Evolutionary conservation across 2,888 invertebrate genomes (phyloP).

Genomic region (Drosophila paracracens): DNA sequence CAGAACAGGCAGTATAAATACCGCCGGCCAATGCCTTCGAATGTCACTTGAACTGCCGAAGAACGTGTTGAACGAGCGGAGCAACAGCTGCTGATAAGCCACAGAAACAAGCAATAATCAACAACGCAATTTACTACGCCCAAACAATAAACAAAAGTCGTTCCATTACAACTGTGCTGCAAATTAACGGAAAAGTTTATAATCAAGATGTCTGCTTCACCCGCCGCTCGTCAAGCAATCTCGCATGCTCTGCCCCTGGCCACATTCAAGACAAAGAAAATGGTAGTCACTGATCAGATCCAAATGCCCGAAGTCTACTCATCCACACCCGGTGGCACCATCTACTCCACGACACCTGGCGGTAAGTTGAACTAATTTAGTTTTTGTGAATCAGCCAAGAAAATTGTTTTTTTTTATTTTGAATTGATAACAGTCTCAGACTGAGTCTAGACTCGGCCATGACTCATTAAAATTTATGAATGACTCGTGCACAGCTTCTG

Average conservation of each 20-base stretch:
- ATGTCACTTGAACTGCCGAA: constrained; percentile 34
- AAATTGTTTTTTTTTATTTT: background rate
- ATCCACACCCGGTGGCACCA: constrained; percentile 96
- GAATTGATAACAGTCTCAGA: constrained; percentile 31
- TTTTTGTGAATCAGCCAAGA: constrained; percentile 42
- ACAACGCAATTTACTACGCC: constrained; percentile 47
- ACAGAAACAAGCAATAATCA: constrained; percentile 9
- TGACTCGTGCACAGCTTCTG: constrained; percentile 35
- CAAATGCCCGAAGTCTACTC: constrained; percentile 96
- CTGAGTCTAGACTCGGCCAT: constrained; percentile 86
- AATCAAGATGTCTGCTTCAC: constrained; percentile 91
- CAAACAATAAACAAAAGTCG: constrained; percentile 45
- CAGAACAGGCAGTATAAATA: constrained; percentile 55
- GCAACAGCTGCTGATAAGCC: constrained; percentile 26
- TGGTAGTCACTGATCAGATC: constrained; percentile 92
- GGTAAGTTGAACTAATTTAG: constrained; percentile 87
- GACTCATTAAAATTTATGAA: constrained; percentile 42
- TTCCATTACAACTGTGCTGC: constrained; percentile 45
- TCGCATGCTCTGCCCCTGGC: constrained; percentile 90
- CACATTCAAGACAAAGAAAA: constrained; percentile 91
- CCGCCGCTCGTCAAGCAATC: constrained; percentile 90
- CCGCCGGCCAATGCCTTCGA: constrained; percentile 3
- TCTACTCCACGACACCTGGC: constrained; percentile 98
- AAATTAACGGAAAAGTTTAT: constrained; percentile 35
- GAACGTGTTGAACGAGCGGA: constrained; percentile 15